These are phyloP conservation scores for Nephrotoma guestfalica DNA, from an alignment of 2,888 invertebrate genomes.

Conservation along the genomic window DNA sequence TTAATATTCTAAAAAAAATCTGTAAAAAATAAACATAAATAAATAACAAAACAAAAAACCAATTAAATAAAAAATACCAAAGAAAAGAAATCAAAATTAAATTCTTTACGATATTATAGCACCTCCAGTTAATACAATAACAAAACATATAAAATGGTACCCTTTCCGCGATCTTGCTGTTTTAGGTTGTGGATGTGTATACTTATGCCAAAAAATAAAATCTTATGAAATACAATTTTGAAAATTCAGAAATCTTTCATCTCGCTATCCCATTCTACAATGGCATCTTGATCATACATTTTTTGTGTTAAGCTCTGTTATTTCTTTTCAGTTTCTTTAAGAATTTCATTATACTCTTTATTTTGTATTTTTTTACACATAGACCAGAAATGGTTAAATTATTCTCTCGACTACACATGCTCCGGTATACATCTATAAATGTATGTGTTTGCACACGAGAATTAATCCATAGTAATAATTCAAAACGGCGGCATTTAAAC, in stretches of 20 bases:
- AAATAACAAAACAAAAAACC: background rate
- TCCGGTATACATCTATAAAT: background rate
- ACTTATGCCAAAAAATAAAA: background rate
- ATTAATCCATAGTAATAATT: background rate
- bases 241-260: background rate
- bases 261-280: slow-evolving; percentile 2
- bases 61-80: background rate
- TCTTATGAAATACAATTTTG: background rate
- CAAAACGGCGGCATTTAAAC: slow-evolving; percentile 10
- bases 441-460: background rate
- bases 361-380: background rate
- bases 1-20: background rate
- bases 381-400: background rate
- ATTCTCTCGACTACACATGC: background rate
- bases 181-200: background rate
- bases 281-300: background rate
- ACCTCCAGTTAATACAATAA: background rate
- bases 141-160: background rate
- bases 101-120: background rate
- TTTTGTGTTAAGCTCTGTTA: background rate
- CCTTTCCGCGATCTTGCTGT: background rate
- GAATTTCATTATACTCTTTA: background rate
- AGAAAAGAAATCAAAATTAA: background rate
- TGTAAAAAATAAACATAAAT: background rate
- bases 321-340: background rate